These are phyloP conservation scores for Montipora efflorescens DNA, from an alignment of 64 coral and sea anemone species.

Conservation along the genomic window DNA sequence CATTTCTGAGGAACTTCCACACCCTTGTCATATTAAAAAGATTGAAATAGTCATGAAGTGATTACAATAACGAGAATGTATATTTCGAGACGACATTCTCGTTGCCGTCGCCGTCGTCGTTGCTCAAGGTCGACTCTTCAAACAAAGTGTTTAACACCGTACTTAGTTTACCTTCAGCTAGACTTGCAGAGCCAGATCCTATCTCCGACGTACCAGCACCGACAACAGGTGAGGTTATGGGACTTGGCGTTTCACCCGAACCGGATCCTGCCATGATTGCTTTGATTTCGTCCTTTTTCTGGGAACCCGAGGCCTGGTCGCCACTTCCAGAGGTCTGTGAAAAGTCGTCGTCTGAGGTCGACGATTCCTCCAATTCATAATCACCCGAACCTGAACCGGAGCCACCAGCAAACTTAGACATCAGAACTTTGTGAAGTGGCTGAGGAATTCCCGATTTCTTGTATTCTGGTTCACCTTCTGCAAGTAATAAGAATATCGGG, in stretches of 20 bases:
- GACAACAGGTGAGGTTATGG: background rate
- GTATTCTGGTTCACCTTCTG: slow-evolving; percentile 1
- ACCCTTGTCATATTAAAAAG: no score
- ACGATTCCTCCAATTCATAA: slow-evolving; percentile 13
- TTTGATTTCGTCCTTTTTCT: slow-evolving; percentile 41
- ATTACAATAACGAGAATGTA: no score
- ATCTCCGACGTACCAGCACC: slow-evolving; percentile 54
- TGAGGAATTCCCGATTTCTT: slow-evolving; percentile 72
- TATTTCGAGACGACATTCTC: no score
- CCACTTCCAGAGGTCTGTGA: slow-evolving; percentile 36
- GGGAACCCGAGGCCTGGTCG: slow-evolving; percentile 26
- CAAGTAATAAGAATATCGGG: background rate
- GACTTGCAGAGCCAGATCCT: slow-evolving; percentile 75
- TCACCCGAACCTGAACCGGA: slow-evolving; percentile 28
- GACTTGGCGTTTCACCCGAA: slow-evolving; percentile 44
- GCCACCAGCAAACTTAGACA: slow-evolving; percentile 25
- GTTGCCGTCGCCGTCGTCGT: no score
- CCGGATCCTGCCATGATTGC: slow-evolving; percentile 58
- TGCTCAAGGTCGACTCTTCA: no score
- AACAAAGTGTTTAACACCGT: background rate
- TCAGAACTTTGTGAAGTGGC: slow-evolving; percentile 46
- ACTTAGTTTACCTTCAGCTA: slow-evolving; percentile 65
- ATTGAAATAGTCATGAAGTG: no score
- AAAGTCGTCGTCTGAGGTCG: slow-evolving; percentile 37
- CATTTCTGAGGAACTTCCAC: no score